Percentiles rank a stretch among this genome's conserved stretches.
Conservation (phyloP, 2,888 invertebrate species). For the Drosophila mayaguana region DNA sequence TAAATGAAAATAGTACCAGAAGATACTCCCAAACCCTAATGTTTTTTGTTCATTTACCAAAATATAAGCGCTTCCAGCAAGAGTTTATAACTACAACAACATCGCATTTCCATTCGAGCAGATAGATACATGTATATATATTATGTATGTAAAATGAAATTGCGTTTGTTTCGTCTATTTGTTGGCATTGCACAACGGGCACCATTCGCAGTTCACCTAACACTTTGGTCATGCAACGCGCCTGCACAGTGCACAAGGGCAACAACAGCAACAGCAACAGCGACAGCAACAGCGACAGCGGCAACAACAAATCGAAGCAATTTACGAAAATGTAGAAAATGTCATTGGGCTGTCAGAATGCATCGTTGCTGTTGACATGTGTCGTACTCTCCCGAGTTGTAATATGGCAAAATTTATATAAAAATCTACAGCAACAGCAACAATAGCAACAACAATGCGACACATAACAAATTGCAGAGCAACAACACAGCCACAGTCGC, state of each 20-base stretch:
- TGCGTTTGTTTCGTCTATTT: neutral
- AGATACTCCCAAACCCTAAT: neutral
- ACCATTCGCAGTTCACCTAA: conserved; percentile 26
- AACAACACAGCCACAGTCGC: conserved; percentile 51
- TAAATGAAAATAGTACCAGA: neutral
- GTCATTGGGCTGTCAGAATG: conserved; percentile 83
- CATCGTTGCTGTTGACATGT: conserved; percentile 79
- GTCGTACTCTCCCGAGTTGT: conserved; percentile 47
- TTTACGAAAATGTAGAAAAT: conserved; percentile 83
- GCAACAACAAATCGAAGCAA: conserved; percentile 80
- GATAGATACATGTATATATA: neutral
- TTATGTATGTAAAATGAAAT: neutral
- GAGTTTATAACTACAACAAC: neutral
- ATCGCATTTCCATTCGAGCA: neutral
- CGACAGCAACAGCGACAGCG: conserved; percentile 10
- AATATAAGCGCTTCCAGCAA: neutral
- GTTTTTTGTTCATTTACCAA: neutral
- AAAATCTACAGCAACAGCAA: conserved; percentile 58
- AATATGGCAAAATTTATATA: conserved; percentile 68
- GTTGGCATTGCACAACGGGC: conserved; percentile 27
- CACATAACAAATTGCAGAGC: conserved; percentile 62
- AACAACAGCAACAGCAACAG: conserved; percentile 1
- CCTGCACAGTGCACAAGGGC: conserved; percentile 28
- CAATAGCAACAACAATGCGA: conserved; percentile 48
- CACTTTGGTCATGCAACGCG: conserved; percentile 55